Percentiles rank a stretch among this genome's conserved stretches.
phyloP scores from a whole-genome alignment of 2,888 invertebrate species.

The Nomada lathburiana region DNA sequence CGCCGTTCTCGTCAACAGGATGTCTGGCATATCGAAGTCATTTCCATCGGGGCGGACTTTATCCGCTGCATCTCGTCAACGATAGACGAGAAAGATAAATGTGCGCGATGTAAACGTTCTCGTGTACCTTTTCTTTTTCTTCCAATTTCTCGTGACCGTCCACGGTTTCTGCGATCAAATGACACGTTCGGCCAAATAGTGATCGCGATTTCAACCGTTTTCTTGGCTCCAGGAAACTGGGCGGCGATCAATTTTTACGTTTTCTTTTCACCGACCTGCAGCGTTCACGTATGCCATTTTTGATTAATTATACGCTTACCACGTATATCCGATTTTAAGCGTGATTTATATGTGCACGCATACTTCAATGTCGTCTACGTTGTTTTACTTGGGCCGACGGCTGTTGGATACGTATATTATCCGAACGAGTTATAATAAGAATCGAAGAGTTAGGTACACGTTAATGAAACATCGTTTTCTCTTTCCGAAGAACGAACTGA shows the following conservation, averaged over 20 bases:
- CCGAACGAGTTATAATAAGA: not conserved
- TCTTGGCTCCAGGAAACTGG: not conserved
- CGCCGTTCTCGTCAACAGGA: constrained; percentile 34
- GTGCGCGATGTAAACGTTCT: constrained; percentile 6
- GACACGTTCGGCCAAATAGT: constrained; percentile 1
- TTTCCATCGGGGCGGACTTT: constrained; percentile 39
- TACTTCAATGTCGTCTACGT: too few relatives aligned
- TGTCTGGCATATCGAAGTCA: constrained; percentile 41
- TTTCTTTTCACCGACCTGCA: not conserved
- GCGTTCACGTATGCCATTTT: not conserved
- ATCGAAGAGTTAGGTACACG: not conserved
- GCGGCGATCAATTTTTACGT: not conserved
- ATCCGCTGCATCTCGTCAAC: constrained; percentile 44
- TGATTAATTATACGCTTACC: not conserved
- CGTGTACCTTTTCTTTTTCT: constrained; percentile 12
- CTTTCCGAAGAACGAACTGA: not conserved
- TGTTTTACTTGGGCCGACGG: too few relatives aligned
- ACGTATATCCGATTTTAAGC: not conserved
- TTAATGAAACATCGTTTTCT: not conserved
- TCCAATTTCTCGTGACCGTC: constrained; percentile 28
- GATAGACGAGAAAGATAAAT: constrained; percentile 47
- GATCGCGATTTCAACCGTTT: constrained; percentile 1
- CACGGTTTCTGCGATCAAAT: not conserved
- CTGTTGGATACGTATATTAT: not conserved
- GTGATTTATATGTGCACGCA: not conserved